These are phyloP conservation scores for Saccostrea glomerata DNA, from an alignment of 1,140 invertebrate species.

Conservation along the genomic window DNA sequence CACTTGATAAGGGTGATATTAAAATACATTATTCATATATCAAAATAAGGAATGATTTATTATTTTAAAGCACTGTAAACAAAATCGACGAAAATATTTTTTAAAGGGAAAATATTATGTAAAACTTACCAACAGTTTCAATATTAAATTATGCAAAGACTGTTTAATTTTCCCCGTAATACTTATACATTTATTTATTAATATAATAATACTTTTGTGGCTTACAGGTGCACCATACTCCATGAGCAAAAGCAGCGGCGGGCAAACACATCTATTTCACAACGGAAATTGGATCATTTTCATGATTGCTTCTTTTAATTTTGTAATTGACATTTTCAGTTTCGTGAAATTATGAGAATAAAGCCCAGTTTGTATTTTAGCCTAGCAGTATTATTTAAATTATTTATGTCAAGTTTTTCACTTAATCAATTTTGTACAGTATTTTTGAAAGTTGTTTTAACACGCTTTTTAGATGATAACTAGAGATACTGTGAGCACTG, in stretches of 20 bases:
- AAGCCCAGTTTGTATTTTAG: not conserved
- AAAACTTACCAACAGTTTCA: too few species aligned
- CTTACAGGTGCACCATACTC: conserved; percentile 6
- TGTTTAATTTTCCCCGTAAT: too few species aligned
- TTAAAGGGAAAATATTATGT: too few species aligned
- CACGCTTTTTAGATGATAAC: too few species aligned
- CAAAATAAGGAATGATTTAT: too few species aligned
- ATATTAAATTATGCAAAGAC: too few species aligned
- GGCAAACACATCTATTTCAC: not conserved
- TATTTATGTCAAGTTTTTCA: not conserved
- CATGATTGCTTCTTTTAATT: not conserved
- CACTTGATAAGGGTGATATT: too few species aligned
- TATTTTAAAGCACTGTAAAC: too few species aligned
- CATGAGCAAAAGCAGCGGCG: not conserved
- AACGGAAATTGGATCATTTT: not conserved
- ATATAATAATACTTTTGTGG: not conserved
- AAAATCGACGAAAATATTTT: too few species aligned
- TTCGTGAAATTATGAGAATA: not conserved
- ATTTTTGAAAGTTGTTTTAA: not conserved
- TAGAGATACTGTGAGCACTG: too few species aligned
- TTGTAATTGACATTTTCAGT: not conserved
- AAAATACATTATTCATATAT: too few species aligned
- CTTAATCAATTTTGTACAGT: not conserved
- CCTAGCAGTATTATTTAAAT: conserved; percentile 23
- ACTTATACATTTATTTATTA: too few species aligned